These are phyloP conservation scores for Meteorus colon DNA, from an alignment of 2,888 invertebrate genomes.

Conservation along the genomic window DNA sequence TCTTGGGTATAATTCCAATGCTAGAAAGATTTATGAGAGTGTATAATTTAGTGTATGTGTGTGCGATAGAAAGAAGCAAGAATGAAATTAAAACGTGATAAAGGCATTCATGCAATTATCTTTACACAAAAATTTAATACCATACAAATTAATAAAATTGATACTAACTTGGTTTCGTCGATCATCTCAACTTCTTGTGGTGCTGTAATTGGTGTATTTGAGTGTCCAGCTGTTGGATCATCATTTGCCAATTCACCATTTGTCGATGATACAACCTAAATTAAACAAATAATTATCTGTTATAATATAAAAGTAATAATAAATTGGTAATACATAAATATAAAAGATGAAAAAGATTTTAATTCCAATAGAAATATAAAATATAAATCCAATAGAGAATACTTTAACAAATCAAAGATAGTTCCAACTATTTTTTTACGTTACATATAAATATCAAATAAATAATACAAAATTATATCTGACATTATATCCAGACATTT, in stretches of 20 bases:
- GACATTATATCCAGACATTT: not conserved
- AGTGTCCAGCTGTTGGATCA: constrained; percentile 97
- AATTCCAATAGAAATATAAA: not conserved
- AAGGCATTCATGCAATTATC: constrained; percentile 32
- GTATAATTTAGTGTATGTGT: constrained; percentile 12
- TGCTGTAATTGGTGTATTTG: constrained; percentile 96
- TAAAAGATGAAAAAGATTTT: not conserved
- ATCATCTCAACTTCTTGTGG: constrained; percentile 94
- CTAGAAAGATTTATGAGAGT: constrained; percentile 43
- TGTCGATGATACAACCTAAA: constrained; percentile 96
- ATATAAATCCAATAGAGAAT: not conserved
- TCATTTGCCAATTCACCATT: constrained; percentile 96
- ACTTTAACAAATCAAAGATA: not conserved
- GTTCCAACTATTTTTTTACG: not conserved
- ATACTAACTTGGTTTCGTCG: constrained; percentile 97
- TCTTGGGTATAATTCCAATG: constrained; percentile 30
- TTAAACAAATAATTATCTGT: constrained; percentile 50
- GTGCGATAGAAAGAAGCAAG: not conserved
- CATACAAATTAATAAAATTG: constrained; percentile 37
- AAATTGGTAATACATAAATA: constrained; percentile 14
- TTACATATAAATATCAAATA: not conserved
- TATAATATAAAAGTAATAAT: constrained; percentile 21
- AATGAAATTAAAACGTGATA: constrained; percentile 28
- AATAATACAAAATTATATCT: not conserved
- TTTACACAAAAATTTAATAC: not conserved